Conservation (phyloP, 2,888 invertebrate genomes). For the Agrotis ipsilon region DNA sequence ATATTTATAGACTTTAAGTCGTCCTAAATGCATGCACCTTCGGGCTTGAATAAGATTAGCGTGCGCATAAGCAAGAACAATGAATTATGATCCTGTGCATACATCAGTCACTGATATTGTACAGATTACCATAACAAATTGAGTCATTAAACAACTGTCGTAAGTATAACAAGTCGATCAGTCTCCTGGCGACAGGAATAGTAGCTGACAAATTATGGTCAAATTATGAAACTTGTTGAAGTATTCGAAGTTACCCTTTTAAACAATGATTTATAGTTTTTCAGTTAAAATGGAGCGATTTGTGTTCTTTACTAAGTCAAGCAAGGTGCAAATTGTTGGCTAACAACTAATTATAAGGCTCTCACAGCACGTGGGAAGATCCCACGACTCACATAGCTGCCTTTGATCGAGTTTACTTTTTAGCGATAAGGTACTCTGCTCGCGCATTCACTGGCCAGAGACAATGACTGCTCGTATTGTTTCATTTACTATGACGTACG, state of each 20-base stretch:
- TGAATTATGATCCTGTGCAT: slow-evolving; percentile 70
- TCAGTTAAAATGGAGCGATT: slow-evolving; percentile 14
- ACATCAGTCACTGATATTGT: slow-evolving; percentile 73
- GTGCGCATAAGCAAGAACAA: slow-evolving; percentile 76
- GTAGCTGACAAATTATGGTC: slow-evolving; percentile 60
- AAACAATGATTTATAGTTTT: slow-evolving; percentile 20
- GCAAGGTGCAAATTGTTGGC: slow-evolving; percentile 80
- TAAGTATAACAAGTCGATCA: slow-evolving; percentile 69
- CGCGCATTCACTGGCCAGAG: slow-evolving; percentile 69
- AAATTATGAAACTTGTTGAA: slow-evolving; percentile 53
- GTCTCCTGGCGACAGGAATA: slow-evolving; percentile 60
- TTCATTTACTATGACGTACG: slow-evolving; percentile 70
- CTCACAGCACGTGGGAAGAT: slow-evolving; percentile 83
- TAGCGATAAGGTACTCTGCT: slow-evolving; percentile 77
- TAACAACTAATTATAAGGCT: slow-evolving; percentile 80
- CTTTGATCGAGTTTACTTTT: slow-evolving; percentile 81
- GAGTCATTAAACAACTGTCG: slow-evolving; percentile 72
- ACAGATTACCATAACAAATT: slow-evolving; percentile 76
- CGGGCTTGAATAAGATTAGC: slow-evolving; percentile 77
- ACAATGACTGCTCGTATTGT: slow-evolving; percentile 76
- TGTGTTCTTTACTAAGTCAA: slow-evolving; percentile 58
- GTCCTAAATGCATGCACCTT: slow-evolving; percentile 81
- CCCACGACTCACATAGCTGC: slow-evolving; percentile 80
- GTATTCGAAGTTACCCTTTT: slow-evolving; percentile 23
- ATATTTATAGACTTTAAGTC: slow-evolving; percentile 81